A percentile compares a stretch with the other conserved stretches of the same genome.
These are phyloP conservation scores for Scophthalmus maximus DNA, from an alignment of 2,113 vertebrate genomes.

Conservation along the genomic window DNA sequence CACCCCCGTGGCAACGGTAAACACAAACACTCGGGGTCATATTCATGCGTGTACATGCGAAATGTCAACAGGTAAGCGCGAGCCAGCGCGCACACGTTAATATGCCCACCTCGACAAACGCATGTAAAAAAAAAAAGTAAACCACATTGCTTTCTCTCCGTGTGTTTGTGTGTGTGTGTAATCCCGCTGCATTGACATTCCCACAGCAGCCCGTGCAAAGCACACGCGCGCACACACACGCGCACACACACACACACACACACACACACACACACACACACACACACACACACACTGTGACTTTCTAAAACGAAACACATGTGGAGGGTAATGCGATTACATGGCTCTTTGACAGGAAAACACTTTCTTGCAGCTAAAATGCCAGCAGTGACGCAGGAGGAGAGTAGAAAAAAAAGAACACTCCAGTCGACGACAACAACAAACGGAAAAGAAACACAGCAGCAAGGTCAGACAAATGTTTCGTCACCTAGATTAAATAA, in stretches of 20 bases:
- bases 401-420: constrained; percentile 17
- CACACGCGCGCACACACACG: constrained; percentile 33
- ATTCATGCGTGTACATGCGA: constrained; percentile 41
- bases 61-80: constrained; percentile 28
- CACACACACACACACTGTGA: constrained; percentile 32
- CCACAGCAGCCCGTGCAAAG: constrained; percentile 14
- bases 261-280: no score
- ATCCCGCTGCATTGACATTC: constrained; percentile 29
- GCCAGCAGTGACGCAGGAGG: constrained; percentile 48
- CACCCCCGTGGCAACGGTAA: constrained; percentile 48
- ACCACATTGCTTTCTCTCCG: neutral
- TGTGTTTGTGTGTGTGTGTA: constrained; percentile 4
- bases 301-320: constrained; percentile 68
- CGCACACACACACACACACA: no score
- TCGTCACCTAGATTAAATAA: constrained; percentile 66
- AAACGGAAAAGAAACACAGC: constrained; percentile 40
- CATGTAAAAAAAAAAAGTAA: neutral
- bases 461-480: constrained; percentile 65
- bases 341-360: constrained; percentile 73
- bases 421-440: constrained; percentile 39
- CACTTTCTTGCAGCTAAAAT: constrained; percentile 61
- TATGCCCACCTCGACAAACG: neutral
- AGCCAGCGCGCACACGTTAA: neutral
- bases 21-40: constrained; percentile 56
- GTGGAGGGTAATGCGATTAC: constrained; percentile 70